Evolutionary conservation across 2,888 invertebrate species (phyloP).

Genomic region (Operophtera brumata): DNA sequence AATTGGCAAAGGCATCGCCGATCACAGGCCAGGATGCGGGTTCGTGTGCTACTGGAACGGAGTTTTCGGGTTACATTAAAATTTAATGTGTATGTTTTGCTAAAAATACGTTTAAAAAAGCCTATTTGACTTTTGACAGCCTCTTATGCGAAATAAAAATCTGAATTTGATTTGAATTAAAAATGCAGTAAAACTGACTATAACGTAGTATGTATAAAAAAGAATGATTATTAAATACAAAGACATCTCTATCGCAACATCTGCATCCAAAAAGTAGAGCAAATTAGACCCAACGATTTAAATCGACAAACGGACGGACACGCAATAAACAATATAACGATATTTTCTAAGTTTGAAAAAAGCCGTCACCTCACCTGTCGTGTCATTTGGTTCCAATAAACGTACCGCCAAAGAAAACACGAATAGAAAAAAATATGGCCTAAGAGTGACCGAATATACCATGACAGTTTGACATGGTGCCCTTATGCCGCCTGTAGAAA

Average conservation of each 20-base stretch:
- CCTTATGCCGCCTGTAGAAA: constrained; percentile 27
- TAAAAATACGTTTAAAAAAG: too few relatives aligned
- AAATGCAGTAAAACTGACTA: too few relatives aligned
- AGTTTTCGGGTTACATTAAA: too few relatives aligned
- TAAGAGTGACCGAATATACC: constrained; percentile 67
- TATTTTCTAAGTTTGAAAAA: constrained; percentile 65
- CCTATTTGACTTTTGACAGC: too few relatives aligned
- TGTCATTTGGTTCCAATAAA: constrained; percentile 79
- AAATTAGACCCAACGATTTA: constrained; percentile 65
- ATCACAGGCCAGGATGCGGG: too few relatives aligned
- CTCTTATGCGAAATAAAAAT: too few relatives aligned
- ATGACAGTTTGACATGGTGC: constrained; percentile 54
- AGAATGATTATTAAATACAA: constrained; percentile 29
- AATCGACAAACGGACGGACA: constrained; percentile 56
- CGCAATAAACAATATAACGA: constrained; percentile 78
- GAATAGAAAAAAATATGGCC: constrained; percentile 64
- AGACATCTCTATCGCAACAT: constrained; percentile 63
- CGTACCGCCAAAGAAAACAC: constrained; percentile 75
- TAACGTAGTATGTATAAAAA: too few relatives aligned
- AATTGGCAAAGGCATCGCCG: too few relatives aligned
- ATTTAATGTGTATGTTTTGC: too few relatives aligned
- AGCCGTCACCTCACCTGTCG: constrained; percentile 80
- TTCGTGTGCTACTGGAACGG: too few relatives aligned
- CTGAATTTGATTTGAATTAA: too few relatives aligned
- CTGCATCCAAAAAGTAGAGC: constrained; percentile 58